These are phyloP conservation scores for Eudemis profundana DNA, from an alignment of 2,888 invertebrate species.

Conservation along the genomic window DNA sequence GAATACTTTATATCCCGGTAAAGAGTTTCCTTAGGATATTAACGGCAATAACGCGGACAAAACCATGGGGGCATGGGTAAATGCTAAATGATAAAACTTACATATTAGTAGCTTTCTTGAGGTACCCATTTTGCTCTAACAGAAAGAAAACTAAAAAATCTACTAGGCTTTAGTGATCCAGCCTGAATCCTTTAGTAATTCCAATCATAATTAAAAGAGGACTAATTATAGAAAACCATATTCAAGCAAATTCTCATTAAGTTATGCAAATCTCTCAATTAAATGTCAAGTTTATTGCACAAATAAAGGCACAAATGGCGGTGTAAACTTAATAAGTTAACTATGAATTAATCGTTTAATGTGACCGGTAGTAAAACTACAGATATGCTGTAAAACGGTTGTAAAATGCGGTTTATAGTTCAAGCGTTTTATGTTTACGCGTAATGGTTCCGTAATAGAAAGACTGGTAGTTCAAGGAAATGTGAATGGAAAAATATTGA, in stretches of 20 bases:
- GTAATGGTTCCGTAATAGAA: background rate
- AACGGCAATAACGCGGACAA: no score
- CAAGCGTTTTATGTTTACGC: background rate
- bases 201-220: background rate
- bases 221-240: background rate
- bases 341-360: constrained; percentile 19
- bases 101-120: no score
- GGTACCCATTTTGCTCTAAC: no score
- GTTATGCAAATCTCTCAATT: constrained; percentile 18
- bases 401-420: constrained; percentile 2
- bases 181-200: background rate
- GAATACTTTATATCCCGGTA: no score
- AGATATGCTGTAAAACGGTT: constrained; percentile 27
- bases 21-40: no score
- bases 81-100: no score
- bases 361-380: constrained; percentile 20
- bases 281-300: constrained; percentile 19
- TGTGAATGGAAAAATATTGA: no score
- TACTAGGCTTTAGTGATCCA: background rate
- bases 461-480: no score
- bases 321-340: constrained; percentile 19
- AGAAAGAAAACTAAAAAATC: no score
- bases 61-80: no score
- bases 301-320: background rate
- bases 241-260: constrained; percentile 21